A percentile compares a stretch with the other conserved stretches of the same genome.
These are phyloP conservation scores for Brachionus manjavacas DNA, from an alignment of 1,140 invertebrate genomes.

Conservation along the genomic window DNA sequence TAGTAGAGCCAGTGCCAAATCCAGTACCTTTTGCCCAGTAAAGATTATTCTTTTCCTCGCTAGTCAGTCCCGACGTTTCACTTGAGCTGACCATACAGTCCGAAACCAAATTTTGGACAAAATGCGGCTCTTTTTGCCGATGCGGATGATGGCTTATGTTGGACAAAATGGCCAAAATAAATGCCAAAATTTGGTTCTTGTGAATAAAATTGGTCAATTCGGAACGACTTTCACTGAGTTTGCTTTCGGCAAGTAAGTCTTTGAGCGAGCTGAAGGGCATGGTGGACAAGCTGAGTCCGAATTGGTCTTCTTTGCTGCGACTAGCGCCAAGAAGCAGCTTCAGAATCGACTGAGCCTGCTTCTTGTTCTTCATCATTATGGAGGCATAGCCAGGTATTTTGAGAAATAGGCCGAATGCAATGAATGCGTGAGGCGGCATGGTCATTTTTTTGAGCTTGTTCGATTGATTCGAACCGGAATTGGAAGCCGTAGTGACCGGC, in stretches of 20 bases:
- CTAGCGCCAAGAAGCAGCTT: slow-evolving; percentile 78
- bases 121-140: slow-evolving; percentile 44
- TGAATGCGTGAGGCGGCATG: slow-evolving; percentile 79
- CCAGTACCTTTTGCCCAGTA: slow-evolving; percentile 91
- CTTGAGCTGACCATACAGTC: slow-evolving; percentile 39
- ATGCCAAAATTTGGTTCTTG: slow-evolving; percentile 44
- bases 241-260: slow-evolving; percentile 71
- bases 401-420: slow-evolving; percentile 80
- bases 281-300: slow-evolving; percentile 63
- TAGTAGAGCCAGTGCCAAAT: slow-evolving; percentile 87
- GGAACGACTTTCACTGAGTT: slow-evolving; percentile 72
- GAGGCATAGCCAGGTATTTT: slow-evolving; percentile 81
- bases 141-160: slow-evolving; percentile 77
- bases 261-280: slow-evolving; percentile 79
- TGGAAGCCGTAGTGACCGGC: not conserved
- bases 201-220: slow-evolving; percentile 51
- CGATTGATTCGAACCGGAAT: not conserved
- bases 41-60: slow-evolving; percentile 53
- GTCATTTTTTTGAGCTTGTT: slow-evolving; percentile 46
- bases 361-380: slow-evolving; percentile 73
- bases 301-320: slow-evolving; percentile 75
- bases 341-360: slow-evolving; percentile 75
- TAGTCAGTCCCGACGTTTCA: slow-evolving; percentile 57
- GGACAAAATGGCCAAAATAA: slow-evolving; percentile 77
- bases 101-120: not conserved